A percentile compares a stretch with the other conserved stretches of the same genome.
Evolutionary conservation across 2,113 vertebrate species (phyloP).

Genomic region (Nesoenas mayeri): DNA sequence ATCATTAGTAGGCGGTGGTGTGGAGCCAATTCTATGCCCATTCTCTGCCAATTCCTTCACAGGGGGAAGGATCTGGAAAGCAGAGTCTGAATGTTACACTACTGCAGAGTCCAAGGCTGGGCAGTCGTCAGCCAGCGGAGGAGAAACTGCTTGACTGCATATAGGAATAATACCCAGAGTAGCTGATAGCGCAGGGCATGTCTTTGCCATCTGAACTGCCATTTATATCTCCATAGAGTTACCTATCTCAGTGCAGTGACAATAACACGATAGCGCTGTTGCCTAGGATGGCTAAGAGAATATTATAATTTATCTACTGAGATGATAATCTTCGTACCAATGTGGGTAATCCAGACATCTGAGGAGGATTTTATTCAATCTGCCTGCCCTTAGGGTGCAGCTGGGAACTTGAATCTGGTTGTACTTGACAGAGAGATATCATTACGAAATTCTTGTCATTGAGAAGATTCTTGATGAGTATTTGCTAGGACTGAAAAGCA

Average conservation of each 20-base stretch:
- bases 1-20: constrained; percentile 41
- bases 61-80: constrained; percentile 8
- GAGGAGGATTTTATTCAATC: constrained; percentile 43
- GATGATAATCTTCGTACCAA: not conserved
- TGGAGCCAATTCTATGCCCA: constrained; percentile 6
- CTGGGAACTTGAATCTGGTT: constrained; percentile 37
- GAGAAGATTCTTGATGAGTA: constrained; percentile 67
- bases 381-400: constrained; percentile 34
- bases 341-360: not conserved
- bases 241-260: not conserved
- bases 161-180: not conserved
- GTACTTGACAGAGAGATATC: constrained; percentile 56
- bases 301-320: not conserved
- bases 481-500: constrained; percentile 75
- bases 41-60: constrained; percentile 23
- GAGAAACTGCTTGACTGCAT: not conserved
- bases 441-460: constrained; percentile 74
- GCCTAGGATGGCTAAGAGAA: not conserved
- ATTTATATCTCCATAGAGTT: not conserved
- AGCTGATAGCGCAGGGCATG: not conserved
- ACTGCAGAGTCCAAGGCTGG: not conserved
- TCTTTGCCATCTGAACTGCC: not conserved
- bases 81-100: not conserved
- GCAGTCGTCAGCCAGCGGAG: not conserved
- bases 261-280: not conserved